phyloP scores from a whole-genome alignment of 2,888 invertebrate genomes.

The Zygothrica quintamaculata region DNA sequence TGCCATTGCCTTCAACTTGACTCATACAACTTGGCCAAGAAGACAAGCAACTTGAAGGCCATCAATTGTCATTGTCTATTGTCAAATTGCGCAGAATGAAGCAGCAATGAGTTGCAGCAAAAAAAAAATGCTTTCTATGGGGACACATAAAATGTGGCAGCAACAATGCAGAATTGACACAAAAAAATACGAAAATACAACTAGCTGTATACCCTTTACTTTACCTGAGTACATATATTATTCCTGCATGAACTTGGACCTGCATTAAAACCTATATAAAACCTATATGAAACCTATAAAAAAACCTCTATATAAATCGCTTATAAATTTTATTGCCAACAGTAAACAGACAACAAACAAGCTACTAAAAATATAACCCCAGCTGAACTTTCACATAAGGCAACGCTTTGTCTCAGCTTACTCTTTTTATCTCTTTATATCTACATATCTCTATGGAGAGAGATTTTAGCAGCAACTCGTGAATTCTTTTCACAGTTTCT shows the following conservation, averaged over 20 bases:
- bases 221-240: no score
- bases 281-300: no score
- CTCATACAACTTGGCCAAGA: not conserved
- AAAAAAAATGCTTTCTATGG: slow-evolving; percentile 37
- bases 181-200: no score
- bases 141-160: slow-evolving; percentile 43
- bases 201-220: no score
- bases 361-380: not conserved
- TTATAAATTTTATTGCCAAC: no score
- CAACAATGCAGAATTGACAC: not conserved
- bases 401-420: slow-evolving; percentile 55
- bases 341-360: slow-evolving; percentile 38
- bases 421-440: slow-evolving; percentile 37
- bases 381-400: slow-evolving; percentile 43
- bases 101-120: slow-evolving; percentile 38
- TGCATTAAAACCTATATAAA: no score
- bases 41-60: slow-evolving; percentile 32
- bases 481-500: slow-evolving; percentile 45
- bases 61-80: slow-evolving; percentile 73
- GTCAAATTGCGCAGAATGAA: slow-evolving; percentile 70
- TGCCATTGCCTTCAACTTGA: no score
- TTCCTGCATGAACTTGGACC: no score
- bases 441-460: no score
- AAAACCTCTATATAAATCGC: no score
- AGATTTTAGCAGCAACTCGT: slow-evolving; percentile 72